Evolutionary conservation across 2,113 vertebrate species (phyloP).

Genomic region (Forbesichthys agassizii): DNA sequence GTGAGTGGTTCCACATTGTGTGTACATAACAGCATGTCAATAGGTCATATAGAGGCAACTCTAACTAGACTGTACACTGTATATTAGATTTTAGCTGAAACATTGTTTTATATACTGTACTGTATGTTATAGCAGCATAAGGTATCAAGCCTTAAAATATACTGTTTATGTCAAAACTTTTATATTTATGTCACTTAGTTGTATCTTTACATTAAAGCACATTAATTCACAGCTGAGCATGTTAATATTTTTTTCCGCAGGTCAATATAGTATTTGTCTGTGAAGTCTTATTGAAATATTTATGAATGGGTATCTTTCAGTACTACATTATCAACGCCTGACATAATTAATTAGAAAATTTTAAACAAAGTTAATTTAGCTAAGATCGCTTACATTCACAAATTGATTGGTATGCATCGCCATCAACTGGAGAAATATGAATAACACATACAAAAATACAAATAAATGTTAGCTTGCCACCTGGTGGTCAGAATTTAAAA

Average conservation of each 20-base stretch:
- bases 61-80: neutral
- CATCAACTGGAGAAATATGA: constrained; percentile 1
- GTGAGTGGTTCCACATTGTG: too few relatives aligned
- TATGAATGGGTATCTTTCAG: too few relatives aligned
- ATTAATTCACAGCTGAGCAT: constrained; percentile 2
- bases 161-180: constrained; percentile 24
- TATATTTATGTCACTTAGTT: constrained; percentile 18
- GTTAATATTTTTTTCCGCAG: too few relatives aligned
- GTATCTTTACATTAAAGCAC: constrained; percentile 36
- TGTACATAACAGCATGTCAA: neutral
- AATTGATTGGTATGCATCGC: neutral
- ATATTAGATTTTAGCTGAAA: constrained; percentile 1
- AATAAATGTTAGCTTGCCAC: neutral
- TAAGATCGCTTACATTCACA: too few relatives aligned
- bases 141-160: constrained; percentile 36
- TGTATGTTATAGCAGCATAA: constrained; percentile 8
- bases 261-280: too few relatives aligned
- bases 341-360: too few relatives aligned
- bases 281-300: too few relatives aligned
- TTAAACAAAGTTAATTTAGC: too few relatives aligned
- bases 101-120: neutral
- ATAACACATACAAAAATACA: neutral
- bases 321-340: too few relatives aligned
- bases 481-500: too few relatives aligned
- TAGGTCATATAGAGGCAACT: constrained; percentile 14